Conservation (phyloP, 2,888 invertebrate species). For the Rhodophaea formosa region DNA sequence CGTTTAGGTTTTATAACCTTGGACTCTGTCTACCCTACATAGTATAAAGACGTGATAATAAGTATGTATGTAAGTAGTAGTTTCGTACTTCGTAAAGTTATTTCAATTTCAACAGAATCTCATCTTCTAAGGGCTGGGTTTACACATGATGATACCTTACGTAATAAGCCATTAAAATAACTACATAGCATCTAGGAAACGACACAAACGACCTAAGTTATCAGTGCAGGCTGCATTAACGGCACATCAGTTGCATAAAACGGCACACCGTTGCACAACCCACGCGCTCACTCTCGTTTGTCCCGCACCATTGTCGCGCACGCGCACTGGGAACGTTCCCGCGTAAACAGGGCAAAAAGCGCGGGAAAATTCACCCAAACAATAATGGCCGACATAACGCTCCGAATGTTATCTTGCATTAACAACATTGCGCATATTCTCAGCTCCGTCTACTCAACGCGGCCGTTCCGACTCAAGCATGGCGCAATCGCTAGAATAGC, state of each 20-base stretch:
- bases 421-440: constrained; percentile 69
- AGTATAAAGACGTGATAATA: too few relatives aligned
- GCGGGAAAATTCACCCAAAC: constrained; percentile 70
- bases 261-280: constrained; percentile 67
- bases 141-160: not conserved
- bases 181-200: constrained; percentile 34
- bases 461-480: constrained; percentile 21
- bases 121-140: not conserved
- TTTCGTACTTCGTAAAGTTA: not conserved
- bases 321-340: constrained; percentile 79
- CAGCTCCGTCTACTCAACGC: constrained; percentile 46
- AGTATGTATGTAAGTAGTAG: too few relatives aligned
- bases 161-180: constrained; percentile 6
- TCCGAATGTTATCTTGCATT: constrained; percentile 73
- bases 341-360: constrained; percentile 75
- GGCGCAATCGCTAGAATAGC: constrained; percentile 22
- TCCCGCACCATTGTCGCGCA: constrained; percentile 71
- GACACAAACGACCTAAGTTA: constrained; percentile 56
- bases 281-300: constrained; percentile 72
- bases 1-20: too few relatives aligned
- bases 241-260: constrained; percentile 72
- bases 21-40: too few relatives aligned
- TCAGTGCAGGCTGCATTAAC: constrained; percentile 66
- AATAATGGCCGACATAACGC: constrained; percentile 78
- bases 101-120: not conserved